A percentile compares a stretch with the other conserved stretches of the same genome.
Evolutionary conservation across 2,888 invertebrate species (phyloP).

Genomic region (Bombylius major): DNA sequence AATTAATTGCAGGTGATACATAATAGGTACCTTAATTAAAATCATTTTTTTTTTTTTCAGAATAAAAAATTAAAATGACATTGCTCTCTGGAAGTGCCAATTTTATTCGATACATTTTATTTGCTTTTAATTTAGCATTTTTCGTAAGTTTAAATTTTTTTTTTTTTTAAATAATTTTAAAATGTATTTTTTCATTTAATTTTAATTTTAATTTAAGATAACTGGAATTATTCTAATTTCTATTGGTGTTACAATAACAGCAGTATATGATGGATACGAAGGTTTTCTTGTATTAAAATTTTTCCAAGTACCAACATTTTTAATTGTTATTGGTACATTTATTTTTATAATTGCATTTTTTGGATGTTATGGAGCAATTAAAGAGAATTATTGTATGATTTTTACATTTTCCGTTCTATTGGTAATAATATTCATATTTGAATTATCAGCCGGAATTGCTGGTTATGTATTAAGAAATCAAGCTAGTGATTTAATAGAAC

Average conservation of each 20-base stretch:
- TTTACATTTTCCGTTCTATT: slow-evolving; percentile 57
- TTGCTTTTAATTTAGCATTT: slow-evolving; percentile 58
- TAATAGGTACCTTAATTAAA: too few relatives aligned
- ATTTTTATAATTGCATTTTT: slow-evolving; percentile 68
- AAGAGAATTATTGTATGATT: slow-evolving; percentile 71
- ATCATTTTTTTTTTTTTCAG: too few relatives aligned
- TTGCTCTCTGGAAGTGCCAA: slow-evolving; percentile 39
- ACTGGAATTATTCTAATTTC: slow-evolving; percentile 66
- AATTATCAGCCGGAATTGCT: slow-evolving; percentile 64
- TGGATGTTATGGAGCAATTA: slow-evolving; percentile 79
- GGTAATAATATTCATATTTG: slow-evolving; percentile 58
- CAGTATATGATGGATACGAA: slow-evolving; percentile 52
- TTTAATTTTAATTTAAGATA: slow-evolving; percentile 43
- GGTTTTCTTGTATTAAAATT: slow-evolving; percentile 54
- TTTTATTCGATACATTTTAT: slow-evolving; percentile 58
- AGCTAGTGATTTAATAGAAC: slow-evolving; percentile 41
- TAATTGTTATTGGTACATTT: slow-evolving; percentile 55
- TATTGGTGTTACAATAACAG: slow-evolving; percentile 56
- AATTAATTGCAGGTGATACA: too few relatives aligned
- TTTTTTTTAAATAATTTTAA: neutral
- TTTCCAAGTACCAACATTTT: slow-evolving; percentile 58
- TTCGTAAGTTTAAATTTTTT: slow-evolving; percentile 46
- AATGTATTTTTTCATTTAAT: neutral
- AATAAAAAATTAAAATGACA: slow-evolving; percentile 26
- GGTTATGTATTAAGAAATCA: slow-evolving; percentile 50